phyloP scores from a whole-genome alignment of 2,888 invertebrate genomes.

The Chalcis sispes region DNA sequence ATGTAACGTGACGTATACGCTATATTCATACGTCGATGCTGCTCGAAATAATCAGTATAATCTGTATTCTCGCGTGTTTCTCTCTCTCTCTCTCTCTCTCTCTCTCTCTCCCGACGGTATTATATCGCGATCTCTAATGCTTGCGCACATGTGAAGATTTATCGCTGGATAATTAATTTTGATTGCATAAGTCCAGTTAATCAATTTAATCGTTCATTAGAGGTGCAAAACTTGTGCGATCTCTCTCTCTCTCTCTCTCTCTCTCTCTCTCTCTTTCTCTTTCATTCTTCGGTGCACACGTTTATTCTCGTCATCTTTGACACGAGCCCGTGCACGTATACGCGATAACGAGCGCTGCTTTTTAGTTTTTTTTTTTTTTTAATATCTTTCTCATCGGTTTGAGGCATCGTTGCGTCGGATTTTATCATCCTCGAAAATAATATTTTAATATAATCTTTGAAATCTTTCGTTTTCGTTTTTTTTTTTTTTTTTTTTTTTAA shows the following conservation, averaged over 20 bases:
- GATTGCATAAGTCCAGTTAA: constrained; percentile 64
- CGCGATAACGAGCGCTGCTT: background rate
- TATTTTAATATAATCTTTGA: no score
- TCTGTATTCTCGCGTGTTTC: constrained; percentile 65
- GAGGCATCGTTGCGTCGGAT: no score
- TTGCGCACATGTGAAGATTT: constrained; percentile 59
- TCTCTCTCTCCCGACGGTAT: constrained; percentile 53
- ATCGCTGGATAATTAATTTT: constrained; percentile 69
- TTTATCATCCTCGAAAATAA: no score
- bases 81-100: constrained; percentile 62
- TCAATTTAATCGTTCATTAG: constrained; percentile 63
- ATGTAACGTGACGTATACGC: constrained; percentile 7
- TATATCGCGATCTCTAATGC: constrained; percentile 66
- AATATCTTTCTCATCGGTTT: no score
- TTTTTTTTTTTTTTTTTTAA: no score
- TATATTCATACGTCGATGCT: background rate
- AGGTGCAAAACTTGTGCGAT: constrained; percentile 36
- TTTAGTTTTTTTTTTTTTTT: no score
- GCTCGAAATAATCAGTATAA: constrained; percentile 63
- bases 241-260: background rate
- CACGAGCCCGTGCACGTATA: background rate
- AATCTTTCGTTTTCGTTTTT: no score
- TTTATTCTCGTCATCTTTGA: background rate
- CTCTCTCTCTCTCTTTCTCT: no score
- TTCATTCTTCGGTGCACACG: background rate